Conservation (phyloP, 92 coral and sea anemone species). For the Palythoa grandiflora region DNA sequence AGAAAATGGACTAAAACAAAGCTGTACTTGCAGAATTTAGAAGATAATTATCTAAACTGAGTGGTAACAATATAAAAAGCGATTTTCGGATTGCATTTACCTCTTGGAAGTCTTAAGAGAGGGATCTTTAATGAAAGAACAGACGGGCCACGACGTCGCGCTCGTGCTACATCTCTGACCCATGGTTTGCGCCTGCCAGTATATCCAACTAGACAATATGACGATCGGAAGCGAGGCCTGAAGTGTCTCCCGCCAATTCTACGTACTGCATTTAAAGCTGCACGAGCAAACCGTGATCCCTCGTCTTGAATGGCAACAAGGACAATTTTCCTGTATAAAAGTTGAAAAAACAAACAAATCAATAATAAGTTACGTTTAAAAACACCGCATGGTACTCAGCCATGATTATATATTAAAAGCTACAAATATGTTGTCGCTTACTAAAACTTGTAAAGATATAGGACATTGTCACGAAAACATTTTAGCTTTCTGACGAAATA, state of each 20-base stretch:
- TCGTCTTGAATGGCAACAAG: constrained; percentile 35
- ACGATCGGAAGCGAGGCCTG: constrained; percentile 19
- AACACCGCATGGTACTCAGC: no score
- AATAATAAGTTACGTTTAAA: no score
- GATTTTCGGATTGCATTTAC: neutral
- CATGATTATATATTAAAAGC: no score
- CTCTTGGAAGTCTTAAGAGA: constrained; percentile 29
- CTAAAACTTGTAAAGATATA: no score
- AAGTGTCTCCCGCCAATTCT: constrained; percentile 26
- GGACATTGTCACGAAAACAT: no score
- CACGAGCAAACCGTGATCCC: neutral
- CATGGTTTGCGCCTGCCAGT: constrained; percentile 29
- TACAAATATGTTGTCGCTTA: no score
- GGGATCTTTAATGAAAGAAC: constrained; percentile 12
- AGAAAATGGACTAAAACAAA: no score
- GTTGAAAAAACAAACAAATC: neutral
- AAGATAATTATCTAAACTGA: no score
- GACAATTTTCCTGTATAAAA: constrained; percentile 20
- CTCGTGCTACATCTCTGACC: neutral
- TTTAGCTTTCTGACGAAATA: no score
- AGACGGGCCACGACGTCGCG: constrained; percentile 21
- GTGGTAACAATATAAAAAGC: no score
- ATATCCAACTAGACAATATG: constrained; percentile 4
- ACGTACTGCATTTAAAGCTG: neutral
- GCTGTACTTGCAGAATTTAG: no score